Base-by-base conservation (phyloP, 1,140 invertebrate species). In the Halyomorpha halys region DNA sequence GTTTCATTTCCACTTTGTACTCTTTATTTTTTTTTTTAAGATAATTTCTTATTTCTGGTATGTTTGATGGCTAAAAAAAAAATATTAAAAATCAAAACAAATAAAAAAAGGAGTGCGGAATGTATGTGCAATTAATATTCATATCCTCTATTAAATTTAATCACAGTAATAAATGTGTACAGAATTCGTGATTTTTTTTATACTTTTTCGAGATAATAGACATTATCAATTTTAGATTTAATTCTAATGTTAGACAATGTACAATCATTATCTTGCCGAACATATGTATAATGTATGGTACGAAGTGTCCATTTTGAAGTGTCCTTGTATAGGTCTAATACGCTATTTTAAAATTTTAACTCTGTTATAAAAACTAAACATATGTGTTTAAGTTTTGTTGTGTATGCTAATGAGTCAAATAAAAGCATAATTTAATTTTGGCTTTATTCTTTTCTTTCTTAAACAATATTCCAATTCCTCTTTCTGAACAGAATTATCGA, bases 321-420 rank as follows among this genome's bases (percentile, higher is more conserved):
- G 64, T 39, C 64, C 64, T 65, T 65, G 59, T 65, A 61, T 61
- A 65, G 56, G 45, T 61, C 13, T 61, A 65, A 65, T 65, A 56
- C 23, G 18, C 3, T 56, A 56, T 56, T 56, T 56, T 51, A 63
- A 53, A 39, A 64, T 59, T 65, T 65, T 65, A 65, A 51, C 59
- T 44, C 59, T 62, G 64, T 65, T 65, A 65, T 27, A 39, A 23
- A 45, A 65, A 60, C 44, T 60, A 27, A 39, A 44, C 27, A 59
- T 64, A 62, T 30, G 30, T 62, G 30, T 61, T 34, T 62, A 61
- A 61, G 64, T 61, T 61, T 65, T 59, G 64, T 65, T 61, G 64
- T 61, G 63, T 65, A 65, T 59, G 59, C 56, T 65, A 64, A 44
- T 62, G 39, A 47, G 23, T 62, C 16, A 47, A 47, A 62, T 47